These are phyloP conservation scores for Porites australiensis DNA, from an alignment of 64 coral and sea anemone genomes.

Conservation along the genomic window DNA sequence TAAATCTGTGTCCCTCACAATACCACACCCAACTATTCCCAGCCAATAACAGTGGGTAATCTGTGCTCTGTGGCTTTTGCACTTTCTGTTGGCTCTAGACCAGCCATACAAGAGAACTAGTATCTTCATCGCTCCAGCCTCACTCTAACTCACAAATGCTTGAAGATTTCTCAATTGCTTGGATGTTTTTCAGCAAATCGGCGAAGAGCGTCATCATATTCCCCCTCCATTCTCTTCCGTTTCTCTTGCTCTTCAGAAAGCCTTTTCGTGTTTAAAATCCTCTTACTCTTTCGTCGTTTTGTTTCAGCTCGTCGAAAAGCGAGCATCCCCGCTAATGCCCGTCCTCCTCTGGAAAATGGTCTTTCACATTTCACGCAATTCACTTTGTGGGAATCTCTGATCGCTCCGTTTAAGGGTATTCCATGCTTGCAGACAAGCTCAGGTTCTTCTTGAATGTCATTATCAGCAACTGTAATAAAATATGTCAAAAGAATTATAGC, in stretches of 20 bases:
- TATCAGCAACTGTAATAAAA: not conserved
- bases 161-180: not conserved
- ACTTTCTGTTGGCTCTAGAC: too few species aligned
- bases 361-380: slow-evolving; percentile 21
- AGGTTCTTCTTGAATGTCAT: not conserved
- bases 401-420: not conserved
- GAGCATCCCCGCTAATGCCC: not conserved
- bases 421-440: slow-evolving; percentile 47
- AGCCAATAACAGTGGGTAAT: too few species aligned
- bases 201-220: slow-evolving; percentile 13
- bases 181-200: slow-evolving; percentile 1
- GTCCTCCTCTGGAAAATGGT: slow-evolving; percentile 19
- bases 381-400: slow-evolving; percentile 2
- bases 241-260: not conserved
- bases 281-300: not conserved
- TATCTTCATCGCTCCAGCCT: too few species aligned
- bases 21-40: too few species aligned
- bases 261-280: not conserved
- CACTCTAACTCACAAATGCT: not conserved
- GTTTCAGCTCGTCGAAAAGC: slow-evolving; percentile 1
- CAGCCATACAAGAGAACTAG: too few species aligned
- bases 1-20: too few species aligned
- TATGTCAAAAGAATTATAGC: not conserved
- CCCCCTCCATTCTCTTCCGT: not conserved
- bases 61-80: too few species aligned